phyloP scores from a whole-genome alignment of 2,888 invertebrate genomes.

The Operophtera brumata region DNA sequence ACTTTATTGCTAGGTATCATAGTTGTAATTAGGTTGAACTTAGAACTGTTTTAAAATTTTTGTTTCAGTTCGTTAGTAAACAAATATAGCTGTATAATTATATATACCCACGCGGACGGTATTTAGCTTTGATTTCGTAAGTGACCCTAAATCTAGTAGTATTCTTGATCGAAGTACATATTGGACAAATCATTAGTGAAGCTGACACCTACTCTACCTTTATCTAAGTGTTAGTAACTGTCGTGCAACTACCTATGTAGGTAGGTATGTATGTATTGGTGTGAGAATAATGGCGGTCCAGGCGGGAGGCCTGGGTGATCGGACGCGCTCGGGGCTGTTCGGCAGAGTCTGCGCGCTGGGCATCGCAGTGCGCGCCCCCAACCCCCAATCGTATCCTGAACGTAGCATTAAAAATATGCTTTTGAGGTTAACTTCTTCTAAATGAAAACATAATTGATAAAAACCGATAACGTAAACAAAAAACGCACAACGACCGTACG shows the following conservation, averaged over 20 bases:
- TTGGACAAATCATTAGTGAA: not conserved
- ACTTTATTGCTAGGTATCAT: too few relatives aligned
- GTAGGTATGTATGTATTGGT: slow-evolving; percentile 25
- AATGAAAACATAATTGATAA: slow-evolving; percentile 57
- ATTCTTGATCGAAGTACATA: too few relatives aligned
- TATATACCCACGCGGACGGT: too few relatives aligned
- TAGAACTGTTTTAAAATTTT: too few relatives aligned
- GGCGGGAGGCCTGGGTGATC: slow-evolving; percentile 41
- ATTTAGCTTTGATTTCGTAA: too few relatives aligned
- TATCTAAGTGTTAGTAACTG: not conserved
- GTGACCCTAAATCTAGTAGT: too few relatives aligned
- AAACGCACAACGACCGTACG: slow-evolving; percentile 46
- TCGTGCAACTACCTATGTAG: not conserved
- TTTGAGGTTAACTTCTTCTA: slow-evolving; percentile 74
- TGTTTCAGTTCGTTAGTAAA: too few relatives aligned
- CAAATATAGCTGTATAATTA: too few relatives aligned
- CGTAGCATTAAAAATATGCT: slow-evolving; percentile 75
- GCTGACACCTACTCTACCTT: not conserved
- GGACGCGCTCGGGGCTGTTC: slow-evolving; percentile 52
- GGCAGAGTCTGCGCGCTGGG: slow-evolving; percentile 56
- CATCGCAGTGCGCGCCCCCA: slow-evolving; percentile 53
- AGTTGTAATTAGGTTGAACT: too few relatives aligned
- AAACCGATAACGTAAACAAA: slow-evolving; percentile 47
- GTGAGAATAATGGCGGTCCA: slow-evolving; percentile 40
- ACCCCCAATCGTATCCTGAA: slow-evolving; percentile 68